Percentiles rank a stretch among this genome's conserved stretches.
These are phyloP conservation scores for Adelosebastes latens DNA, from an alignment of 2,797 vertebrate genomes.

Conservation along the genomic window DNA sequence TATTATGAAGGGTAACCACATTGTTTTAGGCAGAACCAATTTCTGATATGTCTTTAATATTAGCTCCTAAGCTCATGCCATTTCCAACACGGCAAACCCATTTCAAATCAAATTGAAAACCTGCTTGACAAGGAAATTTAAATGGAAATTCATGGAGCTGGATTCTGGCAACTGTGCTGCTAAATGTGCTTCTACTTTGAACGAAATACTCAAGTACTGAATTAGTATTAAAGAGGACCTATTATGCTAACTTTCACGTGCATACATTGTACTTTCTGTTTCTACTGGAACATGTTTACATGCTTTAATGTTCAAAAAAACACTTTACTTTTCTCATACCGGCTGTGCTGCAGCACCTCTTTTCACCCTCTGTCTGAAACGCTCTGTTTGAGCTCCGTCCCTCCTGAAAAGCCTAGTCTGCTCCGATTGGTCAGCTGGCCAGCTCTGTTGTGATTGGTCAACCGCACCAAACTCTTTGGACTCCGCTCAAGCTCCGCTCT, in stretches of 20 bases:
- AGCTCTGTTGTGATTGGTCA: no score
- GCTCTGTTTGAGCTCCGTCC: no score
- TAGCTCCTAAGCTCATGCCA: no score
- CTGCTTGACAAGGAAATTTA: not conserved
- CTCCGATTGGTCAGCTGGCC: no score
- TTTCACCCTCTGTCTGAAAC: no score
- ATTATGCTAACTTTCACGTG: not conserved
- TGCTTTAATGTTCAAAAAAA: not conserved
- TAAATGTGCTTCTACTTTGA: not conserved
- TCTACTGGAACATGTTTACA: not conserved
- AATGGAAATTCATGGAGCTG: not conserved
- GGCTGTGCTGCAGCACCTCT: no score
- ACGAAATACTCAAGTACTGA: not conserved
- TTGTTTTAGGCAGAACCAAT: not conserved
- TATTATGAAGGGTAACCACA: not conserved
- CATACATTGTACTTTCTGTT: not conserved
- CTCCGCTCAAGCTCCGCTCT: no score
- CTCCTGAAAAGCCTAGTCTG: no score
- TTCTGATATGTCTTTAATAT: not conserved
- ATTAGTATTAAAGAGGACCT: not conserved
- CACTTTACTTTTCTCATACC: not conserved
- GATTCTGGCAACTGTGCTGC: not conserved
- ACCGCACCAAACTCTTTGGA: no score
- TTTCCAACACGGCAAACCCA: not conserved
- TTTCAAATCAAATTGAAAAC: not conserved